Conservation (phyloP, 2,113 vertebrate species). For the Haemorhous mexicanus region DNA sequence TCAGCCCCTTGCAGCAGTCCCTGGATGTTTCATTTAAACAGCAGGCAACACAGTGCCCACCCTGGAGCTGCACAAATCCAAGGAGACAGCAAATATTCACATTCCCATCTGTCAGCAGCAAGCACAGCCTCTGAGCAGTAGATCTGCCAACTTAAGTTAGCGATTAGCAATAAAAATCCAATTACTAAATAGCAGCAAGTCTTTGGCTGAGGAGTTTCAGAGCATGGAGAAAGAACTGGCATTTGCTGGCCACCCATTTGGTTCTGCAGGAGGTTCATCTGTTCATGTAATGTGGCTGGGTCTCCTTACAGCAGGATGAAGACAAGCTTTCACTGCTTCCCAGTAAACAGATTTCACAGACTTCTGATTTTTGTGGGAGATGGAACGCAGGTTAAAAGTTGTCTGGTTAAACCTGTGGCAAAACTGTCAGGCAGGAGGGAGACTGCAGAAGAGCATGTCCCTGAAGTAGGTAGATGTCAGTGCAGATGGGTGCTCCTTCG, state of each 20-base stretch:
- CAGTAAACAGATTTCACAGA: not conserved
- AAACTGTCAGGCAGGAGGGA: not conserved
- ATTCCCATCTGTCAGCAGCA: not conserved
- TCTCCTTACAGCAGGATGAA: not conserved
- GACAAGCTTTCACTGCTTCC: not conserved
- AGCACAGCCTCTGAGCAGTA: not conserved
- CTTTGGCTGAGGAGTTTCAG: not conserved
- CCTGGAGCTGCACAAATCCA: not conserved
- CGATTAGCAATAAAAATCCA: not conserved
- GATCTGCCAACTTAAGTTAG: constrained; percentile 3
- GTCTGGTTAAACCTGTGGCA: not conserved
- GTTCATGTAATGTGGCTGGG: not conserved
- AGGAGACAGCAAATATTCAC: not conserved
- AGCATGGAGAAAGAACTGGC: not conserved
- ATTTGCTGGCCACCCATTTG: not conserved
- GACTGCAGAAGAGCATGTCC: not conserved
- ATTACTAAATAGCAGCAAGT: not conserved
- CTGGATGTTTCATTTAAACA: not conserved
- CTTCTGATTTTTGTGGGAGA: not conserved
- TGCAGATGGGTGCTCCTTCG: not conserved
- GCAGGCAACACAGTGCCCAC: not conserved
- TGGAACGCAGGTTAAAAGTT: not conserved
- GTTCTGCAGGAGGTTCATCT: not conserved
- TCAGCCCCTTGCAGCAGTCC: not conserved
- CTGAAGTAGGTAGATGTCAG: not conserved